phyloP scores from a whole-genome alignment of 2,888 invertebrate genomes.

The Phaonia tiefii region DNA sequence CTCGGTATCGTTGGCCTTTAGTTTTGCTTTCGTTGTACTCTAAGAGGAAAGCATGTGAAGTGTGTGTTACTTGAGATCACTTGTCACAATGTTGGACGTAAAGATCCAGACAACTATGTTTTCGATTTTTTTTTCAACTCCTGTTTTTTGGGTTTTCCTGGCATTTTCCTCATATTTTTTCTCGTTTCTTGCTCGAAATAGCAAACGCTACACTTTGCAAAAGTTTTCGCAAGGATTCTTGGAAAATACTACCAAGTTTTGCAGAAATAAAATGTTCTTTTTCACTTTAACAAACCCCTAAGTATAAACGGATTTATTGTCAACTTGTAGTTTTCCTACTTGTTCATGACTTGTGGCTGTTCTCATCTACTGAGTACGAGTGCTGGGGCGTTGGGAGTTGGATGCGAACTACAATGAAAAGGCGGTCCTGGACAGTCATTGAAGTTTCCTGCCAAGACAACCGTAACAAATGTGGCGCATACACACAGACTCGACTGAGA shows the following conservation, averaged over 20 bases:
- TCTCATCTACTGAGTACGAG: slow-evolving; percentile 14
- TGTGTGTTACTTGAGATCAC: slow-evolving; percentile 38
- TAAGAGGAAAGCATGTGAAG: slow-evolving; percentile 28
- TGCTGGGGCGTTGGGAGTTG: slow-evolving; percentile 17
- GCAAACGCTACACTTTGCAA: slow-evolving; percentile 55
- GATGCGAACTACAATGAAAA: slow-evolving; percentile 53
- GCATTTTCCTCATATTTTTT: slow-evolving; percentile 38
- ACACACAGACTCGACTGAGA: slow-evolving; percentile 17
- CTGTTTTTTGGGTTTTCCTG: neutral
- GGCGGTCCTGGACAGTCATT: slow-evolving; percentile 46
- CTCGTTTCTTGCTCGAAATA: slow-evolving; percentile 41
- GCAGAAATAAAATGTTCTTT: slow-evolving; percentile 38
- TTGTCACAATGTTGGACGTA: slow-evolving; percentile 48
- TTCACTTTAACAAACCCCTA: slow-evolving; percentile 55
- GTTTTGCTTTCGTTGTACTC: slow-evolving; percentile 3
- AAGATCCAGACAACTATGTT: slow-evolving; percentile 40
- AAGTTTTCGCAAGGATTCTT: slow-evolving; percentile 35
- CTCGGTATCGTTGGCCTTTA: slow-evolving; percentile 10
- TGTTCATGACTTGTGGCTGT: slow-evolving; percentile 33
- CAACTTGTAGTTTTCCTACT: slow-evolving; percentile 46
- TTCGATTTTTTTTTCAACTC: slow-evolving; percentile 2
- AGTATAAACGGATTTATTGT: slow-evolving; percentile 64
- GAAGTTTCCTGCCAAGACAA: slow-evolving; percentile 56
- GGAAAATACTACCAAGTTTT: slow-evolving; percentile 11
- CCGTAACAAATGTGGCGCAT: slow-evolving; percentile 52